Evolutionary conservation across 1,140 invertebrate species (phyloP), one percentile per base, ranked within the genome.

Genomic region (Laodelphax striatellus): DNA sequence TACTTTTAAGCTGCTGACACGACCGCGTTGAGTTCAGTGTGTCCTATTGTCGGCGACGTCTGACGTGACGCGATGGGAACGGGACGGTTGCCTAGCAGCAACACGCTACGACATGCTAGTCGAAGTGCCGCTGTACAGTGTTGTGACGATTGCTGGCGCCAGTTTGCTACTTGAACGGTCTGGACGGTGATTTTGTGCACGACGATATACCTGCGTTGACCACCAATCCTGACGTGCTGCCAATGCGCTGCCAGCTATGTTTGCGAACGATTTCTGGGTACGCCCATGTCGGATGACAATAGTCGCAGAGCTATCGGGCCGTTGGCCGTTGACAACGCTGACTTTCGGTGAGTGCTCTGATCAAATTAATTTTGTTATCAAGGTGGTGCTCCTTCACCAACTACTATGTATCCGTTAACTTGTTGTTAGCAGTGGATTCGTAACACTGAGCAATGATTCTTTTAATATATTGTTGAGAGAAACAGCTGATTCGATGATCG

Each of bases 191-290:
- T 65, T 92, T 94, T 69, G 90, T 94, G 11, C 92, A 94, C 77
- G 92, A 94, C 73, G 91, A 94, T 70, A 82, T 93, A 62, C 90
- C 90, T 11, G 92, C 92, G 8, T 84, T 95, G 52, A 84, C 85
- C 56, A 78, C 84, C 46, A 95, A 94, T 74, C 83, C 83, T 66
- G 91, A 95, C 71, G 87, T 94, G 14, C 75, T 85, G 75, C 77
- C 38, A 84, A 80, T 41, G 76, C 84, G 0, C 68, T 89, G 55
- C 69, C 70, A 42, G 79, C 82, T 57, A 75, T 93, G 19, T 84
- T 92, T 65, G 77, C 79, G 62, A 89, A 94, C 73, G 92, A 95
- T 71, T 95, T 94, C 70, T 95, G 91, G 92, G 91, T 11, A 92
- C 87, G 24, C 87, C 89, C 5, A 92, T 95, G 87, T 78, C 82